Base-by-base conservation (phyloP, 2,113 vertebrate genomes). In the Actenoides hombroni region DNA sequence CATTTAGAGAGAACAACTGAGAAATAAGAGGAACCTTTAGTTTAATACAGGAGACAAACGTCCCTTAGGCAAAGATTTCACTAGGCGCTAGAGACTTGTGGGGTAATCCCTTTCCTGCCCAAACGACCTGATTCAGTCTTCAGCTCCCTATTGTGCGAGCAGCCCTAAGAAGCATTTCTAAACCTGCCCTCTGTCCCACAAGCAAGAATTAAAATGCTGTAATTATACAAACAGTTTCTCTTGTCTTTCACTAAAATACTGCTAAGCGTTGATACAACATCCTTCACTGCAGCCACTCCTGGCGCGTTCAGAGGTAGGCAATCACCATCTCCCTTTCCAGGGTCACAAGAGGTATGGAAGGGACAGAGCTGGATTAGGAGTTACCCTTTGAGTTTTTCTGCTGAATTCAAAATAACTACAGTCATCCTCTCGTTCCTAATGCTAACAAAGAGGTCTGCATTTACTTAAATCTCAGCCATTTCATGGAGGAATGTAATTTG, bases 1-100 rank as follows among this genome's bases (percentile, higher is more conserved):
- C 67, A 74, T 89, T 91, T 85, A 77, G 21, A 90, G 82, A 85
- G 48, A 95, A 87, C 18, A 77, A 61, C 6, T 89, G 44, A 57
- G 74, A 95, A 96, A 90, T 79, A 56, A 92, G 49, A 94, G 26
- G 56, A 91, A 77, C n/a, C 42, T 96, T 83, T 74, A 79, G 48
- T 96, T 83, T 71, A 79, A 76, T 86, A 70, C 14, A 67, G 79
- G 35, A 86, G 61, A 83, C 89, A 75, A 95, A 84, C 40, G 33
- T 90, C 68, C 95, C 85, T 86, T 82, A 92, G 89, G 90, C 82
- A 57, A 92, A 83, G 83, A 88, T 67, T 84, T 93, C 84, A 76
- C 78, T 74, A 83, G 86, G 60, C 17, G 0, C 64, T 94, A 54
- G 64, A 81, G 75, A 71, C 35, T 78, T 48, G 56, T 68, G 69